Evolutionary conservation across 2,113 vertebrate genomes (phyloP), one percentile per base, ranked within the genome.

Genomic region (Jaculus jaculus): DNA sequence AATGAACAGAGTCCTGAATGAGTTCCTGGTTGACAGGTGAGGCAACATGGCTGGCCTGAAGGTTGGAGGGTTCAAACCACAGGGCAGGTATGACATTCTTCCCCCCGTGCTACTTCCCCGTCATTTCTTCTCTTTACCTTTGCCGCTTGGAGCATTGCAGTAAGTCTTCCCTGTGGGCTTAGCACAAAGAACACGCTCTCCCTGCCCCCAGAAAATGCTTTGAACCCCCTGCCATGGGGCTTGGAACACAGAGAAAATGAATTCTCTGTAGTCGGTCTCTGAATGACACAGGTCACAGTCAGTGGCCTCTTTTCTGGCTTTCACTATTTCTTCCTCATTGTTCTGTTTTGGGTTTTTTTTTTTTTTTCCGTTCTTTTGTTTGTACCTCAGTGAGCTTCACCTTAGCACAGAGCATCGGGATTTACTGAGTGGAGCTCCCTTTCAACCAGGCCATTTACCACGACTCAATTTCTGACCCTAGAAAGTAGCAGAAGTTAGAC

Each of bases 401-500:
- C 5, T 63, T 39, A 23, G 26, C 16, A 73, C 7, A 32, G 28
- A 61, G 32, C 15, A n/a, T 32, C 63, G 23, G 2, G 23, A 16
- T 17, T 39, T 81, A 39, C 81, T 83, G n/a, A 30, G 23, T 30
- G 3, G 26, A 2, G 61, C 42, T 85, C 21, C 47, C 92, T 95
- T 86, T 37, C 78, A 84, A 47, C 58, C 34, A 15, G 72, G 37
- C 34, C 58, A 68, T 3, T 84, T 11, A 77, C 73, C 42, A 15
- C 68, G 18, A 42, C 47, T 87, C 60, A 86, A 37, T 65, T 72
- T 60, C 39, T 24, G 51, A 68, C 32, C 37, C 73, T 37, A 65
- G 47, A 87, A 75, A 5, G 13, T 47, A 87, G 51, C 66, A 75
- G 66, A 83, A 92, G 65, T 39, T 72, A 87, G 68, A 87, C 65